Conservation (phyloP, 2,888 invertebrate genomes). For the Melieria picta region DNA sequence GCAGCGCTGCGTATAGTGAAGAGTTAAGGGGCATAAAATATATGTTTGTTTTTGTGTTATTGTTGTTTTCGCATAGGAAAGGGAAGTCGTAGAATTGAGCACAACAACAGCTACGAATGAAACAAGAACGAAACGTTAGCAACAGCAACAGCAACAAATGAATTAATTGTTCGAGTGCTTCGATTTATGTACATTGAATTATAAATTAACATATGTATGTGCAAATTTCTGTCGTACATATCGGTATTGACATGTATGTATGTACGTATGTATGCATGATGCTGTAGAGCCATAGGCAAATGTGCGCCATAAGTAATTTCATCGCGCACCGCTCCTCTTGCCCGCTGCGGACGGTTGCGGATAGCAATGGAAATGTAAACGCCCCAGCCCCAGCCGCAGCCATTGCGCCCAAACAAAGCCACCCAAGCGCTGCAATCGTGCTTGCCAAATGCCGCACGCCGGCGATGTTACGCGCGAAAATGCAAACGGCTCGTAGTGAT, state of each 20-base stretch:
- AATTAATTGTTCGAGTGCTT: constrained; percentile 6
- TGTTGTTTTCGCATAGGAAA: not conserved
- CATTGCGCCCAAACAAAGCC: no score
- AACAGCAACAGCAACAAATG: constrained; percentile 1
- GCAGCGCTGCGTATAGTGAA: not conserved
- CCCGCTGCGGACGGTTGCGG: no score
- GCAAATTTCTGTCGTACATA: no score
- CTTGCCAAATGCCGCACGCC: no score
- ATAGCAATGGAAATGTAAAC: no score
- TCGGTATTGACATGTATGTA: no score
- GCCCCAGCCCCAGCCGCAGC: no score
- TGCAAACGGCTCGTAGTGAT: no score
- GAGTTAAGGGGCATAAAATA: not conserved
- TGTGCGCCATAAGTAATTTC: not conserved
- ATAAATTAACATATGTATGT: not conserved
- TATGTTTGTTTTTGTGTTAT: not conserved
- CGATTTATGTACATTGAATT: not conserved
- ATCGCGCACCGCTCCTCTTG: not conserved
- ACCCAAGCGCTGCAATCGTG: no score
- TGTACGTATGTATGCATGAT: not conserved
- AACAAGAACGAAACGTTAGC: not conserved
- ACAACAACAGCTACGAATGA: not conserved
- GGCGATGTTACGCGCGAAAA: no score
- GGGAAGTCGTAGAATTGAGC: constrained; percentile 28
- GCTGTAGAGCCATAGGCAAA: not conserved